Evolutionary conservation across 64 coral and sea anemone genomes (phyloP), one percentile per base, ranked within the genome.

Genomic region (Stylophora pistillata): DNA sequence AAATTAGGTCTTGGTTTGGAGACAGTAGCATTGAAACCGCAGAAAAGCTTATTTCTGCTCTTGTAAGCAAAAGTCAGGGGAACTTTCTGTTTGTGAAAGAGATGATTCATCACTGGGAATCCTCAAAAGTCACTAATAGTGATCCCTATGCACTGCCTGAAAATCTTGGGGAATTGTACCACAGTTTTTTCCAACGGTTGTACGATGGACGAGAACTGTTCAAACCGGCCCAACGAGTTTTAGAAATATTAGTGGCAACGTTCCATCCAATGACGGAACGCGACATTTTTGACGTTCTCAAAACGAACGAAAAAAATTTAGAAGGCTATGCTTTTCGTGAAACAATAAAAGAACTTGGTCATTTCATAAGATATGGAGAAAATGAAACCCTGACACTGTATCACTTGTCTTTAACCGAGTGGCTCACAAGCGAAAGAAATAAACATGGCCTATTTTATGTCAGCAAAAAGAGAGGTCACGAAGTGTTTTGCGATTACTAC

Each of bases 1-100:
- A 62, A 17, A 5, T 91, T 52, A 70, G 62, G 18, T 9, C 18
- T 12, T 56, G 56, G 33, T 54, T 93, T 81, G 75, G 68, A 32
- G n/a, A 56, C 13, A 23, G 15, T 26, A 47, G 57, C 20, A 34
- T 81, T 34, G 30, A 81, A 81, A 62, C 63, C 18, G 53, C n/a
- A 0, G 47, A n/a, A 10, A 79, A 58, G 29, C 20, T 83, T 20
- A 82, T 80, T 54, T 15, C 69, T 56, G 21, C 10, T 4, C 58
- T 95, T 16, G 34, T 95, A 3, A 47, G 81, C 20, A 87, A 91
- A 32, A 88, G 94, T 73, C 89, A 95, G 71, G 94, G 89, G 18
- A 95, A 95, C 55, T 95, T 95, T 26, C 65, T 95, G 10, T 92
- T 86, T 55, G 79, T 95, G 14, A 95, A 91, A 34, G 88, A 86